Evolutionary conservation across 2,113 vertebrate genomes (phyloP), one percentile per base, ranked within the genome.

Genomic region (Nansenia antarctica): DNA sequence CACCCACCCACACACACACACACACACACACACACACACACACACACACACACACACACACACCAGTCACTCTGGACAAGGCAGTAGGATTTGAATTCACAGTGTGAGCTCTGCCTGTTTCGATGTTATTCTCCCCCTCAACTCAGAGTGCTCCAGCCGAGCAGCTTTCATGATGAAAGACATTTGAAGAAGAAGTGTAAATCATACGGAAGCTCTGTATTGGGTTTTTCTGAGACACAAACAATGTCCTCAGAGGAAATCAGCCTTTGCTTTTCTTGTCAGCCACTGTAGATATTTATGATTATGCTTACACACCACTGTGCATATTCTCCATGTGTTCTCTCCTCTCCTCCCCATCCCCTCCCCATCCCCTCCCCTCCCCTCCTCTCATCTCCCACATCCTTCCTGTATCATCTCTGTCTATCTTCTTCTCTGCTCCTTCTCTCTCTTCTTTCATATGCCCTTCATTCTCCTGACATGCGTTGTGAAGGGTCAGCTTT

Each of bases 391-490:
- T 26, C 18, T 64, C 15, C 29, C 35, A 20, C 35, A 20, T 29
- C 39, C 15, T 62, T 42, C 69, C 66, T 53, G 55, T 32, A 24
- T 52, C 12, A 42, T 68, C 61, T 67, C 37, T 18, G 58, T 60
- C 58, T n/a, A 30, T 20, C 55, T 39, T 53, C 57, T 74, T 72
- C 82, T 71, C 72, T 65, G 62, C 34, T 67, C 74, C 62, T 18
- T 54, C 65, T 15, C 2, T 22, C 8, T 18, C 53, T 24, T 39
- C 26, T 0, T 7, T 74, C 74, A 87, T 85, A 80, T 82, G 86
- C 82, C 86, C 88, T 88, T 86, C 82, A 83, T 88, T 76, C 75
- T 61, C 65, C 67, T 82, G 74, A 84, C 85, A 85, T 86, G 70
- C 53, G 53, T 57, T 82, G 76, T 84, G 75, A n/a, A n/a, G 49